A percentile compares a stretch with the other conserved stretches of the same genome.
phyloP scores from a whole-genome alignment of 1,140 invertebrate species.

The Pemphigus obesinymphae region DNA sequence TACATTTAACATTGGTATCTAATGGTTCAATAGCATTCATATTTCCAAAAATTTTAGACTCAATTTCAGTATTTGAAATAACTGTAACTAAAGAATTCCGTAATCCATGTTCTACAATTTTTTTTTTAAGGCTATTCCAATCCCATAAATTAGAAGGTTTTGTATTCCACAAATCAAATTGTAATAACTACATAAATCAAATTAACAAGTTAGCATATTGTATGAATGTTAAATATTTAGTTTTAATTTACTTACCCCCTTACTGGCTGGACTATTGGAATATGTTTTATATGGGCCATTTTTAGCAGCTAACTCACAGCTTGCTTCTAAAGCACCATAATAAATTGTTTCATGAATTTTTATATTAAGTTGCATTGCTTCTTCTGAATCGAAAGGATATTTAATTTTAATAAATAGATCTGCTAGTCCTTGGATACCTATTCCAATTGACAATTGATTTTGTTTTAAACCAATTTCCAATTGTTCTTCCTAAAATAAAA shows the following conservation, averaged over 20 bases:
- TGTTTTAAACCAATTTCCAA: constrained; percentile 75
- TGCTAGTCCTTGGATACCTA: constrained; percentile 94
- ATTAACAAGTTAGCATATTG: background rate
- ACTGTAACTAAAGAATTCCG: constrained; percentile 94
- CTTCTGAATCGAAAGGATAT: constrained; percentile 81
- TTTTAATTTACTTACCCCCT: constrained; percentile 58
- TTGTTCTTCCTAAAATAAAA: constrained; percentile 20
- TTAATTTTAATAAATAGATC: constrained; percentile 95
- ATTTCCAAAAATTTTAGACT: constrained; percentile 97
- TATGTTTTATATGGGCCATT: constrained; percentile 88
- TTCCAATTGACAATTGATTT: constrained; percentile 89
- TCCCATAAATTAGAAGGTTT: constrained; percentile 83
- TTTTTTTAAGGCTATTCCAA: constrained; percentile 79
- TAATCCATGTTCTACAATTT: constrained; percentile 86
- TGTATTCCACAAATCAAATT: constrained; percentile 97
- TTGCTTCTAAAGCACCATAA: constrained; percentile 90
- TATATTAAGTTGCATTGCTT: constrained; percentile 83
- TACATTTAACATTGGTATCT: constrained; percentile 93
- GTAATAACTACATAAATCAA: constrained; percentile 62
- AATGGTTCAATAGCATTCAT: constrained; percentile 98
- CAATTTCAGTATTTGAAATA: constrained; percentile 98
- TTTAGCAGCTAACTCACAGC: constrained; percentile 87
- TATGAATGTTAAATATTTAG: background rate
- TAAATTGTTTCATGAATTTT: constrained; percentile 99
- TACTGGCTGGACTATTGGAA: constrained; percentile 82